phyloP scores from a whole-genome alignment of 2,888 invertebrate genomes.

The Athalia cordata region DNA sequence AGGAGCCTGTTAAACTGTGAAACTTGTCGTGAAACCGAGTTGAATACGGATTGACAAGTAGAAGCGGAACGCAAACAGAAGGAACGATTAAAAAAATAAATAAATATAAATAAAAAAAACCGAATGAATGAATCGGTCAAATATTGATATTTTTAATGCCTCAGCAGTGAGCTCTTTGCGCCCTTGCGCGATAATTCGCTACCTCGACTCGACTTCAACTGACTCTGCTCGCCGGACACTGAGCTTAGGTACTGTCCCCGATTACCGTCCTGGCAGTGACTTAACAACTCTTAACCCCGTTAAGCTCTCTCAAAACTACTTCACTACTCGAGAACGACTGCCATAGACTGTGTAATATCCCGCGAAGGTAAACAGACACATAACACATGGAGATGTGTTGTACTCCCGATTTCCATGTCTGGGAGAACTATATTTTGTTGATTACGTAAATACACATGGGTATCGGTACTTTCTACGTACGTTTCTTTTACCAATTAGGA shows the following conservation, averaged over 20 bases:
- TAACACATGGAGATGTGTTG: not conserved
- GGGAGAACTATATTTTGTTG: no score
- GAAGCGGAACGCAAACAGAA: no score
- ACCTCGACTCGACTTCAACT: slow-evolving; percentile 33
- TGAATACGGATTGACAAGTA: no score
- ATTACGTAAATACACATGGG: no score
- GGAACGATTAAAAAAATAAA: not conserved
- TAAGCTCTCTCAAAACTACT: slow-evolving; percentile 33
- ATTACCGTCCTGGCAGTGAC: slow-evolving; percentile 34
- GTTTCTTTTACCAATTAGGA: no score
- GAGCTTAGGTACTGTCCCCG: slow-evolving; percentile 35
- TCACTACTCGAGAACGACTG: slow-evolving; percentile 10
- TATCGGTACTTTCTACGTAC: no score
- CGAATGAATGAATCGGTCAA: not conserved
- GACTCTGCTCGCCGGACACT: slow-evolving; percentile 25
- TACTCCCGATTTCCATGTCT: no score
- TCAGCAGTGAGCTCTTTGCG: slow-evolving; percentile 23
- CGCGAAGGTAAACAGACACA: slow-evolving; percentile 21
- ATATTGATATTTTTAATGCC: not conserved
- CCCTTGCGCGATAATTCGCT: slow-evolving; percentile 26
- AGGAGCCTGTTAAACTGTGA: no score
- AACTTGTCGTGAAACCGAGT: no score
- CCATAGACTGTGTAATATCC: slow-evolving; percentile 10
- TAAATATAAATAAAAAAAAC: not conserved
- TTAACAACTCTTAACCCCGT: slow-evolving; percentile 41